phyloP scores from a whole-genome alignment of 2,797 vertebrate genomes.

The Halcyon chelicuti region DNA sequence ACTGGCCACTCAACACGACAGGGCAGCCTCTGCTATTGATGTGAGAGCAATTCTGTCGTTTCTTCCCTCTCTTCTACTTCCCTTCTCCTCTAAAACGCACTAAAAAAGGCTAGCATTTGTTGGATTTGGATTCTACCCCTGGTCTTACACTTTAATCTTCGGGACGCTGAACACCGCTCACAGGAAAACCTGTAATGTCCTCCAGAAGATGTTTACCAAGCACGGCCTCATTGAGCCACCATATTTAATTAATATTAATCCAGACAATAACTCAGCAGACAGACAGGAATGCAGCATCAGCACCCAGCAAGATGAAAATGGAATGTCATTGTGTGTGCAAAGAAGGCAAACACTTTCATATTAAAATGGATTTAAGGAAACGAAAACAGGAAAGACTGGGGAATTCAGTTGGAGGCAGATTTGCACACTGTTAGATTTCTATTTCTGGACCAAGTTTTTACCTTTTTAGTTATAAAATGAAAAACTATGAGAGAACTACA shows the following conservation, averaged over 20 bases:
- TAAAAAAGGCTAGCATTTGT: not conserved
- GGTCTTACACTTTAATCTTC: constrained; percentile 18
- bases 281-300: constrained; percentile 24
- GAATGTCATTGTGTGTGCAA: not conserved
- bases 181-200: not conserved
- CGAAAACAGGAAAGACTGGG: not conserved
- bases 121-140: not conserved
- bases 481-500: not conserved
- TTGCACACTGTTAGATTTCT: not conserved
- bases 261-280: constrained; percentile 45
- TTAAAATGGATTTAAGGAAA: not conserved
- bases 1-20: not conserved
- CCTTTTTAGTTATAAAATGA: not conserved
- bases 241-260: constrained; percentile 60
- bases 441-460: not conserved
- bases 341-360: not conserved
- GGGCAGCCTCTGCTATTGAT: not conserved
- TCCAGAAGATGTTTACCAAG: constrained; percentile 51
- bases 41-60: not conserved
- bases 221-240: not conserved
- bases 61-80: not conserved
- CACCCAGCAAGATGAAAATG: constrained; percentile 23
- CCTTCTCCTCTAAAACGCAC: not conserved
- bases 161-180: not conserved
- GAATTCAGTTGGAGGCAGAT: not conserved